Conservation (phyloP, 2,113 vertebrate genomes). For the Chauna torquata region DNA sequence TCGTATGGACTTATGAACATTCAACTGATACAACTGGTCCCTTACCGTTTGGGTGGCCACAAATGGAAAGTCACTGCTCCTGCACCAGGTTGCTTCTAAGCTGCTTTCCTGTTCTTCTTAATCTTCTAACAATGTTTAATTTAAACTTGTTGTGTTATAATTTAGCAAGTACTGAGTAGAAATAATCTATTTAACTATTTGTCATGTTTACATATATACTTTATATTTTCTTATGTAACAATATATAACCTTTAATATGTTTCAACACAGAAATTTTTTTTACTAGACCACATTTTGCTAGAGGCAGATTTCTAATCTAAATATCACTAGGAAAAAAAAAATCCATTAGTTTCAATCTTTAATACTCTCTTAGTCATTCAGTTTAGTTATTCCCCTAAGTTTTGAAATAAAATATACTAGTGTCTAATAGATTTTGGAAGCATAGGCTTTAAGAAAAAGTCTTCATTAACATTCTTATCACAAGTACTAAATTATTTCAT, state of each 20-base stretch:
- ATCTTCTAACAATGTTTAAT: not conserved
- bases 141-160: not conserved
- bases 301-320: not conserved
- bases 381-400: not conserved
- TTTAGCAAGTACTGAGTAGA: not conserved
- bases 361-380: not conserved
- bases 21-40: too few species aligned
- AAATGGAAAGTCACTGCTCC: too few species aligned
- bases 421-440: not conserved
- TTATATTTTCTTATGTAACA: not conserved
- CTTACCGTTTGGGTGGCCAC: too few species aligned
- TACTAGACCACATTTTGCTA: not conserved
- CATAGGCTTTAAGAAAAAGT: not conserved
- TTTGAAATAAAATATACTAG: not conserved
- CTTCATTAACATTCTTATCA: constrained; percentile 7
- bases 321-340: not conserved
- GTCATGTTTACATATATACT: not conserved
- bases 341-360: not conserved
- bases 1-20: too few species aligned
- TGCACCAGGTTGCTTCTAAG: too few species aligned
- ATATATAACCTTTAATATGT: not conserved
- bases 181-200: not conserved
- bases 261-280: not conserved
- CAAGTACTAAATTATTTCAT: not conserved
- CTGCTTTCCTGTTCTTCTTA: not conserved